Evolutionary conservation across 1,140 invertebrate species (phyloP).

Genomic region (Panulirus ornatus): DNA sequence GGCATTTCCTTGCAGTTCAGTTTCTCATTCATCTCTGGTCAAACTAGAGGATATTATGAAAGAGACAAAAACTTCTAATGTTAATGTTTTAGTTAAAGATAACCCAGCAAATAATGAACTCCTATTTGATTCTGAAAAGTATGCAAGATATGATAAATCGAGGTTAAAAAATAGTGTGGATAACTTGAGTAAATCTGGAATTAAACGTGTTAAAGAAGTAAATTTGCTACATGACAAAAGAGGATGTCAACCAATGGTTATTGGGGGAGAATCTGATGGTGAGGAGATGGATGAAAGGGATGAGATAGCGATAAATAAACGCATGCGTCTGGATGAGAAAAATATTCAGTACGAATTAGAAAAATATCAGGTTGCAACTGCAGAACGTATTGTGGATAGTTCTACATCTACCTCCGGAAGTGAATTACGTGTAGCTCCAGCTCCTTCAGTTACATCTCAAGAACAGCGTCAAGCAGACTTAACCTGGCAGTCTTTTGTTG

Average conservation of each 20-base stretch:
- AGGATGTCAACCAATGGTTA: conserved; percentile 19
- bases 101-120: conserved; percentile 81
- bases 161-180: conserved; percentile 72
- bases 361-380: conserved; percentile 63
- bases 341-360: conserved; percentile 74
- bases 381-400: conserved; percentile 51
- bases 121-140: conserved; percentile 84
- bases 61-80: conserved; percentile 84
- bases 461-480: conserved; percentile 81
- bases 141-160: conserved; percentile 79
- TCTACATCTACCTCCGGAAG: conserved; percentile 50
- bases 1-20: conserved; percentile 28
- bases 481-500: conserved; percentile 83
- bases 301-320: conserved; percentile 63
- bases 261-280: conserved; percentile 25
- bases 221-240: conserved; percentile 64
- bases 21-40: conserved; percentile 49
- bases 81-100: conserved; percentile 82
- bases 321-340: conserved; percentile 74
- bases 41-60: conserved; percentile 82
- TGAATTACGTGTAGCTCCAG: conserved; percentile 54
- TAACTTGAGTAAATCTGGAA: conserved; percentile 69
- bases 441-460: conserved; percentile 26
- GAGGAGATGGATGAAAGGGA: conserved; percentile 57
- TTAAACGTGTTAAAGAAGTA: conserved; percentile 69